phyloP scores from a whole-genome alignment of 2,888 invertebrate species.

The Sericinus montela region DNA sequence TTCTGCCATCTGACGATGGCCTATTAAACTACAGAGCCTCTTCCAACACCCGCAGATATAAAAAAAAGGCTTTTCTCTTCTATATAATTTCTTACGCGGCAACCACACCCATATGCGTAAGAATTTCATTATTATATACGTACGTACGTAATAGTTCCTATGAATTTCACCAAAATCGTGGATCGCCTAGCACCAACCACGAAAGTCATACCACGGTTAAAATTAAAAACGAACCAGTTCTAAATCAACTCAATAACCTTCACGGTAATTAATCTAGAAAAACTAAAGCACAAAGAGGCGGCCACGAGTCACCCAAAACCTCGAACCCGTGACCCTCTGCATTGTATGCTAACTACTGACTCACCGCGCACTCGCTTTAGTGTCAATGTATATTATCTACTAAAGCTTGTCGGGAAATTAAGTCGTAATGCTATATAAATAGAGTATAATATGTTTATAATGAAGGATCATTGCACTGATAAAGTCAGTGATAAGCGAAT shows the following conservation, averaged over 20 bases:
- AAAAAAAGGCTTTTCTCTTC: too few species aligned
- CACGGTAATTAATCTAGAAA: background rate
- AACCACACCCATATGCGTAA: too few species aligned
- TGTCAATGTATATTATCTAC: background rate
- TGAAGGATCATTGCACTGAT: conserved; percentile 2
- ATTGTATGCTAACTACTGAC: conserved; percentile 53
- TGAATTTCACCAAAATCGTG: too few species aligned
- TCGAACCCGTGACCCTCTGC: conserved; percentile 44
- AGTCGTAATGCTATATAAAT: background rate
- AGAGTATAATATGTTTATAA: background rate
- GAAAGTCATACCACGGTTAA: background rate
- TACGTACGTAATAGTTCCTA: too few species aligned
- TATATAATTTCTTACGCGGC: too few species aligned
- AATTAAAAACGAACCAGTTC: conserved; percentile 1
- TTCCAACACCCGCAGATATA: too few species aligned
- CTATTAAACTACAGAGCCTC: too few species aligned
- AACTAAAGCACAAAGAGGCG: background rate
- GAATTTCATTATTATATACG: too few species aligned
- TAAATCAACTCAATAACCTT: conserved; percentile 4
- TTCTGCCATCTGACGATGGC: too few species aligned
- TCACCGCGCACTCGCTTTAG: conserved; percentile 25
- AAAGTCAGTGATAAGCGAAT: conserved; percentile 6
- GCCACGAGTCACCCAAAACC: conserved; percentile 22
- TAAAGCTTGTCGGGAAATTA: background rate
- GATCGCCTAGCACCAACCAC: too few species aligned